Percentiles rank a stretch among this genome's conserved stretches.
Evolutionary conservation across 2,888 invertebrate species (phyloP).

Genomic region (Thecophora atra): DNA sequence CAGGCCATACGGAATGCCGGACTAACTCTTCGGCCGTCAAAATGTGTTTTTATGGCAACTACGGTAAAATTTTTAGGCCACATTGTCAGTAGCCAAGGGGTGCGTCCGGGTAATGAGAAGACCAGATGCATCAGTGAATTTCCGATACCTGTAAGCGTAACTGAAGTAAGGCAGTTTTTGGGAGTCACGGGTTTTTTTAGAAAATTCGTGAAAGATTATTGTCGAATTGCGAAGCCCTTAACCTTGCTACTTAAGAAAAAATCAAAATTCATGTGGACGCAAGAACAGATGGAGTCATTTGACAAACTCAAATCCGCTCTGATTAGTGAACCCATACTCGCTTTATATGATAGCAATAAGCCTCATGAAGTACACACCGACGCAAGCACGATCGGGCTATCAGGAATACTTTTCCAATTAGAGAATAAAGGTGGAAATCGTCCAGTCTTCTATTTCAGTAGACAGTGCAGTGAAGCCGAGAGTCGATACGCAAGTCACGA

Average conservation of each 20-base stretch:
- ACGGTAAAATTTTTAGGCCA: constrained; percentile 39
- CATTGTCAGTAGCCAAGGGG: constrained; percentile 28
- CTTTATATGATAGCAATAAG: not conserved
- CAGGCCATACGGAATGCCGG: constrained; percentile 23
- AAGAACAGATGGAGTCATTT: constrained; percentile 37
- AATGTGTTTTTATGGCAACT: constrained; percentile 46
- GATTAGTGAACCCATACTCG: not conserved
- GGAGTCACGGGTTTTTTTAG: constrained; percentile 38
- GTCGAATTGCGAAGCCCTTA: too few species aligned
- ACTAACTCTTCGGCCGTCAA: constrained; percentile 38
- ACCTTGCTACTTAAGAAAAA: constrained; percentile 39
- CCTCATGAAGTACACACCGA: not conserved
- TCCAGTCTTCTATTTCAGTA: constrained; percentile 14
- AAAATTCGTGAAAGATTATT: constrained; percentile 38
- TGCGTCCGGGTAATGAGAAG: constrained; percentile 36
- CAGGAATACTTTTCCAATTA: constrained; percentile 3
- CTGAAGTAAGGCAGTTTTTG: constrained; percentile 37
- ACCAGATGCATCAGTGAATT: constrained; percentile 39
- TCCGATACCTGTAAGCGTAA: constrained; percentile 31
- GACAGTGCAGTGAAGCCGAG: constrained; percentile 18
- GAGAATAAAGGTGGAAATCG: not conserved
- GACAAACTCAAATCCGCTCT: constrained; percentile 24
- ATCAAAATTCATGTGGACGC: constrained; percentile 34
- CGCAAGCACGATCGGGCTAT: not conserved
- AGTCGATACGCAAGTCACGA: constrained; percentile 16